phyloP scores from a whole-genome alignment of 2,113 vertebrate species.

The Dipodomys merriami region DNA sequence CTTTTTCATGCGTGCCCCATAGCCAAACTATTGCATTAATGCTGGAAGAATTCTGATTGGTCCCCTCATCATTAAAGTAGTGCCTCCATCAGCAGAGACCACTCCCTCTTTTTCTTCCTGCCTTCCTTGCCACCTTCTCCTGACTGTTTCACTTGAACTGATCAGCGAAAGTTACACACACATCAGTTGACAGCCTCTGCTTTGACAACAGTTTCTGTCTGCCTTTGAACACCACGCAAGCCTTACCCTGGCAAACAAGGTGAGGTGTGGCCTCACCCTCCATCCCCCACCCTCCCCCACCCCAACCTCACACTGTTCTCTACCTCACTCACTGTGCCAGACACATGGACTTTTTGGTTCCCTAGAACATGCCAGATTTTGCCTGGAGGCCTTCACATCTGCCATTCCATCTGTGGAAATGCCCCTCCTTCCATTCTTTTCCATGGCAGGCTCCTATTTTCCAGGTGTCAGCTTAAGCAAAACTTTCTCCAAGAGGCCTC shows the following conservation, averaged over 20 bases:
- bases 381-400: background rate
- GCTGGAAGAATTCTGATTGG: background rate
- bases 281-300: accelerated
- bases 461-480: background rate
- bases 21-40: background rate
- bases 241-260: background rate
- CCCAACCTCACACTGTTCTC: accelerated
- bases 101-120: background rate
- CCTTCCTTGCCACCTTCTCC: background rate
- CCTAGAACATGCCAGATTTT: background rate
- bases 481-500: background rate
- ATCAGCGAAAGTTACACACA: background rate
- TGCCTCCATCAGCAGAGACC: background rate
- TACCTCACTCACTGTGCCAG: background rate
- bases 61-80: background rate
- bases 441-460: background rate
- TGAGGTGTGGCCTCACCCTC: background rate
- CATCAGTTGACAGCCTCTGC: background rate
- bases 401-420: background rate
- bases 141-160: background rate
- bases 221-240: background rate
- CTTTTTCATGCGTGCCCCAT: background rate
- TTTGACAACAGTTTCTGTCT: background rate
- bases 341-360: background rate
- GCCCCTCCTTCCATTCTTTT: background rate